Percentiles rank a stretch among this genome's conserved stretches.
phyloP scores from a whole-genome alignment of 2,888 invertebrate genomes.

The Poecilobothrus nobilitatus region DNA sequence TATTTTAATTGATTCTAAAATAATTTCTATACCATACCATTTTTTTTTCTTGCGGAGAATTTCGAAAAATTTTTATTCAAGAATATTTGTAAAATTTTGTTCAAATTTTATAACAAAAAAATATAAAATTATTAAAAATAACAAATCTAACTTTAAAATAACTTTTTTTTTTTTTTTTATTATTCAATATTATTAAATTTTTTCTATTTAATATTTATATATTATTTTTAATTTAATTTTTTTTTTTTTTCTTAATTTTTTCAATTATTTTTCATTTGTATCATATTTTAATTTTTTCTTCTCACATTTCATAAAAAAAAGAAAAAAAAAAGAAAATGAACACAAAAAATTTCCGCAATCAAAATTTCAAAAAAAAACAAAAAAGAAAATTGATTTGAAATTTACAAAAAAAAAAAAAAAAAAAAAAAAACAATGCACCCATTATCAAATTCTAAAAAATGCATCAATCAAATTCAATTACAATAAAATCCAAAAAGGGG shows the following conservation, averaged over 20 bases:
- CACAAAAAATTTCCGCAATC: not conserved
- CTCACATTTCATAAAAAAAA: not conserved
- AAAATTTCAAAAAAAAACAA: not conserved
- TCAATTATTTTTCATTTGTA: conserved; percentile 1
- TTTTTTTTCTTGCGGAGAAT: too few relatives aligned
- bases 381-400: not conserved
- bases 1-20: too few relatives aligned
- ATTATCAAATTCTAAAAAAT: not conserved
- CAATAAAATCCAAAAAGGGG: not conserved
- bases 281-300: not conserved
- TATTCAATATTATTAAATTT: too few relatives aligned
- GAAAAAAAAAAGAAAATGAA: not conserved
- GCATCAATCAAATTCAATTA: not conserved
- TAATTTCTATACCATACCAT: too few relatives aligned
- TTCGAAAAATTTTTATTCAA: too few relatives aligned
- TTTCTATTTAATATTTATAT: too few relatives aligned
- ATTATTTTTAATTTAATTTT: conserved; percentile 12
- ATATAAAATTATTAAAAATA: too few relatives aligned
- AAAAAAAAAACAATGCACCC: not conserved
- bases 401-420: not conserved
- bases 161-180: too few relatives aligned
- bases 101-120: too few relatives aligned
- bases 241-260: conserved; percentile 4
- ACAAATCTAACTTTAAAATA: too few relatives aligned
- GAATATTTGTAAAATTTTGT: too few relatives aligned